phyloP scores from a whole-genome alignment of 2,113 vertebrate species.

The Channa argus region DNA sequence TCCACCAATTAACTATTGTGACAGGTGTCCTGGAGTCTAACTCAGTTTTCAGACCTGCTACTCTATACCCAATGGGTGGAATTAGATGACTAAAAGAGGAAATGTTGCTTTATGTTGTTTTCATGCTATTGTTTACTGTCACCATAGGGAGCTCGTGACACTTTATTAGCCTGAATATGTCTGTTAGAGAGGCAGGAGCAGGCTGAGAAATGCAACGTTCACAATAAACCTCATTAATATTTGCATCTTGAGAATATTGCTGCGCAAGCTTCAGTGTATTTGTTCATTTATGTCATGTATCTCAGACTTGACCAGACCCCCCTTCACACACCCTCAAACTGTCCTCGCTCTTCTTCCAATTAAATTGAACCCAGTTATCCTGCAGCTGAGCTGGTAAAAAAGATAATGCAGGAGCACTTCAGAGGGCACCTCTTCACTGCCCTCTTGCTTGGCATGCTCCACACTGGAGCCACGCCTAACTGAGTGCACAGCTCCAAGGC shows the following conservation, averaged over 20 bases:
- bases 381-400: slow-evolving; percentile 61
- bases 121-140: slow-evolving; percentile 59
- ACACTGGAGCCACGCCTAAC: slow-evolving; percentile 42
- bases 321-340: background rate
- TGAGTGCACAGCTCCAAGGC: slow-evolving; percentile 60
- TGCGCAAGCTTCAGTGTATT: background rate
- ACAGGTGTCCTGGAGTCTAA: slow-evolving; percentile 42
- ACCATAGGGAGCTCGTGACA: slow-evolving; percentile 66
- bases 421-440: slow-evolving; percentile 49
- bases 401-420: slow-evolving; percentile 56
- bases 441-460: slow-evolving; percentile 44
- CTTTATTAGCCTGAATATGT: slow-evolving; percentile 70
- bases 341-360: slow-evolving; percentile 7
- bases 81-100: slow-evolving; percentile 39
- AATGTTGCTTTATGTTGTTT: slow-evolving; percentile 38
- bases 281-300: slow-evolving; percentile 56
- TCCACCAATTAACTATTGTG: slow-evolving; percentile 54
- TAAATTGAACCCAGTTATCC: slow-evolving; percentile 52
- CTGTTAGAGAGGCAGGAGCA: slow-evolving; percentile 49
- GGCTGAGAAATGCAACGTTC: slow-evolving; percentile 52
- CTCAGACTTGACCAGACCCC: slow-evolving; percentile 29
- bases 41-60: slow-evolving; percentile 35
- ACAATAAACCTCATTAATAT: slow-evolving; percentile 62
- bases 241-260: slow-evolving; percentile 56
- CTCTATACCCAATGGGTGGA: slow-evolving; percentile 5